A percentile compares a stretch with the other conserved stretches of the same genome.
These are phyloP conservation scores for Dione vanillae DNA, from an alignment of 2,888 invertebrate species.

Conservation along the genomic window DNA sequence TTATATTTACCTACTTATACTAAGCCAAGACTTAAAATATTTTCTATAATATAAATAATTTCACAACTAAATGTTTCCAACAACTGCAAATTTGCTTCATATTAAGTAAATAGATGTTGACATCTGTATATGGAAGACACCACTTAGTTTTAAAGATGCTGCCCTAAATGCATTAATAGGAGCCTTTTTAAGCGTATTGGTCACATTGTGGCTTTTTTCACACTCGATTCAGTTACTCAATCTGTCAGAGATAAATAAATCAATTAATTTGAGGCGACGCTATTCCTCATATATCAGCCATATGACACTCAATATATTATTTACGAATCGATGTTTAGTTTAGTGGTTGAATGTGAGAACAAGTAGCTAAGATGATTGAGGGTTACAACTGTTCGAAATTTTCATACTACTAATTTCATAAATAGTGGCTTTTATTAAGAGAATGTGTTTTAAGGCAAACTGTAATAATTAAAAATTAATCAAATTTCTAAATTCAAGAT, in stretches of 20 bases:
- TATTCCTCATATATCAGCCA: slow-evolving; percentile 15
- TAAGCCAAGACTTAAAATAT: background rate
- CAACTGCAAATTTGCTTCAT: slow-evolving; percentile 13
- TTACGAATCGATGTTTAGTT: background rate
- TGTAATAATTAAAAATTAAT: too few species aligned
- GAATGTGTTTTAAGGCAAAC: too few species aligned
- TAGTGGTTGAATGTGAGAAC: background rate
- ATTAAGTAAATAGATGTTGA: slow-evolving; percentile 14
- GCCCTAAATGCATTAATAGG: slow-evolving; percentile 35
- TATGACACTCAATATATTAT: slow-evolving; percentile 25
- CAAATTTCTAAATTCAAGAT: too few species aligned
- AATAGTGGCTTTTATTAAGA: too few species aligned
- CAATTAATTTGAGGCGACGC: slow-evolving; percentile 35
- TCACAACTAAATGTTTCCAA: background rate
- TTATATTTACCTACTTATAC: too few species aligned
- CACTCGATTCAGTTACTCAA: slow-evolving; percentile 41
- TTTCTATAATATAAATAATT: background rate
- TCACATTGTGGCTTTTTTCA: slow-evolving; percentile 39
- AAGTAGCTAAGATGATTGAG: too few species aligned
- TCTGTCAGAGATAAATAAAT: slow-evolving; percentile 41
- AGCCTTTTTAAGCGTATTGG: slow-evolving; percentile 30
- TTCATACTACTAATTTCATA: too few species aligned
- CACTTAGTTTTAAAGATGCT: slow-evolving; percentile 33
- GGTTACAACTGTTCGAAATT: too few species aligned
- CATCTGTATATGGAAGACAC: slow-evolving; percentile 17